Conservation (phyloP, 1,140 invertebrate species). For the Tetragonula clypearis region DNA sequence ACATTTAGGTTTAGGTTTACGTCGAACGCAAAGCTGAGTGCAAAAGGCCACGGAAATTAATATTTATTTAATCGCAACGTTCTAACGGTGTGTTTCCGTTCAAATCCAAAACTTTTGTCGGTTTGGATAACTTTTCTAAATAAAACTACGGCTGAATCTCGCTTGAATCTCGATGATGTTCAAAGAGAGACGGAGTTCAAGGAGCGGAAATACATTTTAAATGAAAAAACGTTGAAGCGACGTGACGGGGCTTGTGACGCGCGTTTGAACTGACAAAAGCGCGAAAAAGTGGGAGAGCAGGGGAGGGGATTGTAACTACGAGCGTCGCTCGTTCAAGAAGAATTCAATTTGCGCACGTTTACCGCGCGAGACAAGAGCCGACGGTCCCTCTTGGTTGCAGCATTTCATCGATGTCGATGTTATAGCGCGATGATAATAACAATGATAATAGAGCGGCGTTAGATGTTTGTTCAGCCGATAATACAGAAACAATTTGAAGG, state of each 20-base stretch:
- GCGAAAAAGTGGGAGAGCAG: not conserved
- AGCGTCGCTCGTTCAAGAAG: not conserved
- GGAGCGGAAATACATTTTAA: not conserved
- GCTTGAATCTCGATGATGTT: not conserved
- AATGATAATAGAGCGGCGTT: conserved; percentile 4
- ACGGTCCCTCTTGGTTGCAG: not conserved
- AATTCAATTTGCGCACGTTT: conserved; percentile 22
- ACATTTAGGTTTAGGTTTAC: too few relatives aligned
- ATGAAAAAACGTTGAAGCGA: not conserved
- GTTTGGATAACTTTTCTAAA: not conserved
- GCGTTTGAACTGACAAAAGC: not conserved
- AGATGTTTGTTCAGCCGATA: conserved; percentile 25
- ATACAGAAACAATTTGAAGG: conserved; percentile 33
- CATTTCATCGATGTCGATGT: conserved; percentile 18
- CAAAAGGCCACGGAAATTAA: too few relatives aligned
- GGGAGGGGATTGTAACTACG: not conserved
- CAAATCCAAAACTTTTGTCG: too few relatives aligned
- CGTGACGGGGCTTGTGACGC: not conserved
- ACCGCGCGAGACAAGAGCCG: not conserved
- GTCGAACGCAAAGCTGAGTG: too few relatives aligned
- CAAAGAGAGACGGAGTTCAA: not conserved
- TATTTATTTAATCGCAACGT: too few relatives aligned
- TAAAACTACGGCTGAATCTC: not conserved
- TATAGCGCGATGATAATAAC: not conserved
- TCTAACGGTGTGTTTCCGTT: too few relatives aligned